Conservation (phyloP, 2,113 vertebrate species). For the Petrocephalus microphthalmus region DNA sequence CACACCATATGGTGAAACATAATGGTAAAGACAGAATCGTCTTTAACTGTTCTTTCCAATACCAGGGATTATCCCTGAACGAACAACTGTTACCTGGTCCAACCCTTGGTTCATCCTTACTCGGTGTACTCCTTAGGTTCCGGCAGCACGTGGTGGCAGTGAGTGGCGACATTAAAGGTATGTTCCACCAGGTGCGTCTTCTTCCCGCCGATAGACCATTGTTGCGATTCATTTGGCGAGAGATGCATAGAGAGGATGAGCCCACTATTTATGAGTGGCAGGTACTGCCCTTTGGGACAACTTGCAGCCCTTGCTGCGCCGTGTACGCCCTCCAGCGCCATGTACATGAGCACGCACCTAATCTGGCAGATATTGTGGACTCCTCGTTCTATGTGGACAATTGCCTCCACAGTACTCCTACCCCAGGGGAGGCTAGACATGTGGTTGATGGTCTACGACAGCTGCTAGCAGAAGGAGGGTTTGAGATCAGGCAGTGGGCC, state of each 20-base stretch:
- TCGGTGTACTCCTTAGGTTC: constrained; percentile 16
- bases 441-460: not conserved
- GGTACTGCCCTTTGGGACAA: constrained; percentile 16
- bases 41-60: constrained; percentile 13
- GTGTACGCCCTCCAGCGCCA: constrained; percentile 23
- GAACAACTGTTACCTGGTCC: constrained; percentile 20
- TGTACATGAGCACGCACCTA: not conserved
- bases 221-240: constrained; percentile 23
- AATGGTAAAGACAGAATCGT: constrained; percentile 11
- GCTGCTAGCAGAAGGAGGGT: not conserved
- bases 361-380: not conserved
- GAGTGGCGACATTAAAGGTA: constrained; percentile 13
- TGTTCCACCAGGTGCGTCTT: constrained; percentile 19
- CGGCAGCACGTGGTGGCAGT: constrained; percentile 8
- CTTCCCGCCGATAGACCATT: constrained; percentile 23
- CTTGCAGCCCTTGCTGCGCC: constrained; percentile 28
- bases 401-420: not conserved
- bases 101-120: not conserved
- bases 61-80: not conserved
- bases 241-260: not conserved
- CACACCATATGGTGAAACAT: constrained; percentile 5
- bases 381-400: not conserved
- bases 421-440: not conserved
- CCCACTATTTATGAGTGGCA: constrained; percentile 30
- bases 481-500: not conserved